Base-by-base conservation (phyloP, 2,797 vertebrate species). In the Zenarchopterus dispar region DNA sequence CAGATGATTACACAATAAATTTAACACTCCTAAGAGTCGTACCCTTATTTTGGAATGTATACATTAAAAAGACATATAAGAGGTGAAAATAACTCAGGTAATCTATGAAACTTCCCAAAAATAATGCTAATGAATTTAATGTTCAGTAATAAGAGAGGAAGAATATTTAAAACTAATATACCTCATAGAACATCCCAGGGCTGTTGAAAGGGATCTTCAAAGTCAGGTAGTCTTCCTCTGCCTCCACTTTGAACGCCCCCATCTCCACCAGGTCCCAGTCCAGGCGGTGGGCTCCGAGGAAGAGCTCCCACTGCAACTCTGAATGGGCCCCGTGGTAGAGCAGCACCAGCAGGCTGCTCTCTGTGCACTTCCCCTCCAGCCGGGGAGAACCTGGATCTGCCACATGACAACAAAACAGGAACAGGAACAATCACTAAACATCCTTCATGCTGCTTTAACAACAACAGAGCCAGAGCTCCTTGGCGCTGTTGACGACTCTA, bases 271-370 rank as follows among this genome's bases (percentile, higher is more conserved):
- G 3, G 0, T 88, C 86, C 50, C 54, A 85, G 73, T 80, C 91
- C 72, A 94, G 86, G 47, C 36, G 80, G 33, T 65, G 75, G 54
- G 65, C 73, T 11, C 90, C 92, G 2, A 93, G 41, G 60, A 89
- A 90, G n/a, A 94, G 78, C 49, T 91, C 87, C 94, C 91, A 93
- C 23, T 87, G 87, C 26, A 80, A 72, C 51, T 89, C 78, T 7
- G 75, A 70, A 63, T 73, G 58, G 52, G 77, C 73, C 17, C 89
- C 85, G 0, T 75, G 74, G 73, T 81, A 73, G 73, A 91, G 75
- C 62, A 84, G 77, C 62, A 91, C 72, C 73, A 81, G 49, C 31
- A 91, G 67, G 62, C 83, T 82, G 28, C 53, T 70, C 49, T 84
- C 75, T 2, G 67, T 82, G 75, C 89, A 90, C 62, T 74, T 76